Base-by-base conservation (phyloP, 2,113 vertebrate genomes). In the Romanogobio albipinnatus region DNA sequence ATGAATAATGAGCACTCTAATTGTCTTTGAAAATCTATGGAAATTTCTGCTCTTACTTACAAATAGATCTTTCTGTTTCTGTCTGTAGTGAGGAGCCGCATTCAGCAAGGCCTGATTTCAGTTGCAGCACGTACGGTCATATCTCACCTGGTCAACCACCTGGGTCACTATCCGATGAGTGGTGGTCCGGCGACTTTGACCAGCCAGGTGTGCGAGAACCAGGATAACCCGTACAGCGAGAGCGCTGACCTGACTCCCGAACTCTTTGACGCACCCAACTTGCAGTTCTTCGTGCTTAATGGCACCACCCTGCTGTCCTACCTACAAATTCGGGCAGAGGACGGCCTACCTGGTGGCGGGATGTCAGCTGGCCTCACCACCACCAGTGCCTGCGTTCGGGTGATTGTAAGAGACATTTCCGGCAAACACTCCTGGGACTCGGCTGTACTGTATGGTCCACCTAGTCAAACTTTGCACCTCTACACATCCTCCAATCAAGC, bases 361-460 rank as follows among this genome's bases (percentile, higher is more conserved):
- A 96, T 99, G 92, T 96, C 97, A 1, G 97, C 98, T 79, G 98
- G 98, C 73, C 95, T 99, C 86, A 94, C 95, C 71, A 98, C 97
- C 84, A 96, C 97, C 87, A 96, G 96, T 74, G 95, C 97, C 85
- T 96, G 96, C 64, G 97, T 99, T 76, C 96, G 98, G 76, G 95
- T 99, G 88, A 96, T 99, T 87, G 95, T 99, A 85, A 95, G 98
- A 80, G 98, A 99, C 91, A 95, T 99, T 0, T 98, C 98, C 17
- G 98, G 98, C 70, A 99, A 99, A 89, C 98, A 99, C 92, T 97
- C 97, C 0, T 99, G 98, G 98, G 98, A 99, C 93, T 98, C 98
- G 0, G 96, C 97, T 13, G 97, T 99, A 83, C 93, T 99, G 45
- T 99, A 99, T 56, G 97, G 97, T 64, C 97, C 97, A 8, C 91